Percentiles rank a stretch among this genome's conserved stretches.
These are phyloP conservation scores for Antigone vipio DNA, from an alignment of 2,113 vertebrate species.

Conservation along the genomic window DNA sequence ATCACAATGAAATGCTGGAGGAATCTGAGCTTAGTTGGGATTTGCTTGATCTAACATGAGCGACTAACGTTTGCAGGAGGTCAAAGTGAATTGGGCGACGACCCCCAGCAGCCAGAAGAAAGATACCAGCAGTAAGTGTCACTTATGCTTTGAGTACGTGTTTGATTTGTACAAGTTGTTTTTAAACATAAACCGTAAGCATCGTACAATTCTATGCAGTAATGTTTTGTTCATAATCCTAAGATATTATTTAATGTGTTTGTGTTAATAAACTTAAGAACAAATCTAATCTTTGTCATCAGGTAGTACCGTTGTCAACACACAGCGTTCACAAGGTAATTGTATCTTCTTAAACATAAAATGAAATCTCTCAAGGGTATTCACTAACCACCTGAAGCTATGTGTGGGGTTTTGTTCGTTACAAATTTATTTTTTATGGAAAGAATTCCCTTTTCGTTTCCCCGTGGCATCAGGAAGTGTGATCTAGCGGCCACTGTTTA, in stretches of 20 bases:
- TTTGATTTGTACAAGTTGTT: slow-evolving; percentile 38
- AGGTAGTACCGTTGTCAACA: slow-evolving; percentile 77
- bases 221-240: slow-evolving; percentile 60
- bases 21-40: neutral
- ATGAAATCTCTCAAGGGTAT: slow-evolving; percentile 63
- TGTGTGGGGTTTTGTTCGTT: slow-evolving; percentile 9
- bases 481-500: neutral
- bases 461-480: slow-evolving; percentile 5
- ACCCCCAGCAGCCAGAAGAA: slow-evolving; percentile 99
- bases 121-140: slow-evolving; percentile 98
- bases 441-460: neutral
- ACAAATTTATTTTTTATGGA: neutral
- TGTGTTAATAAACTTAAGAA: slow-evolving; percentile 75
- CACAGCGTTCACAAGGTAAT: slow-evolving; percentile 74
- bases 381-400: slow-evolving; percentile 59
- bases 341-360: slow-evolving; percentile 74
- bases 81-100: slow-evolving; percentile 99
- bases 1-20: neutral
- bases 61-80: slow-evolving; percentile 82
- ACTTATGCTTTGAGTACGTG: neutral
- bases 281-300: slow-evolving; percentile 78
- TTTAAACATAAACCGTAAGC: slow-evolving; percentile 46
- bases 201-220: slow-evolving; percentile 37
- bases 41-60: slow-evolving; percentile 10
- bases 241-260: slow-evolving; percentile 66